These are phyloP conservation scores for Montipora efflorescens DNA, from an alignment of 64 coral and sea anemone species.

Conservation along the genomic window DNA sequence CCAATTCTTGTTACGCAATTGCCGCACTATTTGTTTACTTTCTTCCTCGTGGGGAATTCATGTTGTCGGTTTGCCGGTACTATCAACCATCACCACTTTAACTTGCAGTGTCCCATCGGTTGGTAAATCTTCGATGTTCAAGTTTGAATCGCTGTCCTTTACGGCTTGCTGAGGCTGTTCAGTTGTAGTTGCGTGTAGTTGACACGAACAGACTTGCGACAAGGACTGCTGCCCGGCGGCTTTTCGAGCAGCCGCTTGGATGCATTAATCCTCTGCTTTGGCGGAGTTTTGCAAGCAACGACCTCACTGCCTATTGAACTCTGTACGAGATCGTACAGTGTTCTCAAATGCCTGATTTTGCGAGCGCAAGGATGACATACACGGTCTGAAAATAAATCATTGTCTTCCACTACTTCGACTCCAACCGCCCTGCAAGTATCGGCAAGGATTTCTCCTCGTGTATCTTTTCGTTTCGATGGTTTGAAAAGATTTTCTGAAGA, in stretches of 20 bases:
- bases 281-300: slow-evolving; percentile 12
- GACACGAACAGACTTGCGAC: slow-evolving; percentile 51
- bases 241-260: slow-evolving; percentile 45
- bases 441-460: not conserved
- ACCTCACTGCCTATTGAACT: not conserved
- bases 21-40: slow-evolving; percentile 28
- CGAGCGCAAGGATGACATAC: slow-evolving; percentile 51
- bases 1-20: slow-evolving; percentile 30
- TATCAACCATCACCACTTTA: not conserved
- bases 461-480: slow-evolving; percentile 46
- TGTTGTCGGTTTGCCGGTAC: not conserved
- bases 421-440: slow-evolving; percentile 29
- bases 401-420: slow-evolving; percentile 39
- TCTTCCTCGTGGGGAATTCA: slow-evolving; percentile 41
- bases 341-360: slow-evolving; percentile 41
- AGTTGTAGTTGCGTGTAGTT: slow-evolving; percentile 3
- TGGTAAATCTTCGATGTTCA: not conserved
- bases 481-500: slow-evolving; percentile 58
- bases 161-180: not conserved
- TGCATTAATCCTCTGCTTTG: slow-evolving; percentile 18
- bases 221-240: slow-evolving; percentile 46
- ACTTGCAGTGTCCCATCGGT: not conserved
- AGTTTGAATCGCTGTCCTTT: not conserved
- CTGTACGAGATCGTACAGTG: slow-evolving; percentile 17
- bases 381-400: slow-evolving; percentile 17